Percentiles rank a stretch among this genome's conserved stretches.
Conservation (phyloP, 2,888 invertebrate species). For the Magallana nippona region DNA sequence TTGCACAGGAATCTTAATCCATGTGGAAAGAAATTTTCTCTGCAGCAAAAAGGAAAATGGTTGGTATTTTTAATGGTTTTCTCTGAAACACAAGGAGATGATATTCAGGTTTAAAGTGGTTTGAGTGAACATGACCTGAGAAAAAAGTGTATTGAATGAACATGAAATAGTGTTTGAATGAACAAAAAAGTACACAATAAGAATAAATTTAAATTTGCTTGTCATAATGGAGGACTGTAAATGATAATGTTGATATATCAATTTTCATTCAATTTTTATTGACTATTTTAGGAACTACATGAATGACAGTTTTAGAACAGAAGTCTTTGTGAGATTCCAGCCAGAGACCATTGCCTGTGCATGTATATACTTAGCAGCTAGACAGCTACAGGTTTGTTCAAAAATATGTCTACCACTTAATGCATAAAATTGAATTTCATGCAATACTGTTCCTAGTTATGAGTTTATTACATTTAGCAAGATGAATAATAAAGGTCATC, state of each 20-base stretch:
- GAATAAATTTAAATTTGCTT: not conserved
- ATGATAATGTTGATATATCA: not conserved
- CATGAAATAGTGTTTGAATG: not conserved
- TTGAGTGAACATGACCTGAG: too few species aligned
- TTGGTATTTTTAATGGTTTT: constrained; percentile 42
- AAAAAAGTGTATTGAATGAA: too few species aligned
- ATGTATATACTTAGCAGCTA: constrained; percentile 97
- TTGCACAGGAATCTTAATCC: not conserved
- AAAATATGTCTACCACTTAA: too few species aligned
- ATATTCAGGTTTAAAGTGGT: not conserved
- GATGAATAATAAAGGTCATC: too few species aligned
- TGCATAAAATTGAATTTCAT: too few species aligned
- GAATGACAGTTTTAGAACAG: constrained; percentile 98
- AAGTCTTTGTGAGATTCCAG: constrained; percentile 96
- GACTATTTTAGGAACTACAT: constrained; percentile 90
- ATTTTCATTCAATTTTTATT: constrained; percentile 11
- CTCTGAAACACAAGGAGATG: constrained; percentile 14
- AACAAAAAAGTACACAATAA: not conserved
- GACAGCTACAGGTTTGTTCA: constrained; percentile 87
- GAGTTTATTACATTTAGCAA: too few species aligned
- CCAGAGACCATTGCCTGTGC: constrained; percentile 99
- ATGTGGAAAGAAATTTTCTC: not conserved
- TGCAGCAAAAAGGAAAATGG: constrained; percentile 31
- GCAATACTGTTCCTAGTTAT: too few species aligned
- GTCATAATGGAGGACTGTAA: not conserved